Conservation (phyloP, 2,113 vertebrate species). For the Piliocolobus tephrosceles region DNA sequence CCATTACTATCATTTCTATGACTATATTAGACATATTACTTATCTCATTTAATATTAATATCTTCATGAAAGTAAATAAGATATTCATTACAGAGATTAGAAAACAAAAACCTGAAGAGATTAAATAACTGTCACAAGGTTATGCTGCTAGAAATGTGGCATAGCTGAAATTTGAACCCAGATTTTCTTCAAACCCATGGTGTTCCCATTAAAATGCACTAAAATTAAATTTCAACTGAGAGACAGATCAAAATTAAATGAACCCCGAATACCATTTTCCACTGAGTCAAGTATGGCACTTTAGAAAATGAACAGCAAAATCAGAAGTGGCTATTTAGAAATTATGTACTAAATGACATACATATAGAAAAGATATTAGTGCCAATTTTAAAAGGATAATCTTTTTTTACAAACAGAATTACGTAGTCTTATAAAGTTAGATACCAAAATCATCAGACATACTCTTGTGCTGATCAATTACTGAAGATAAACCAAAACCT, state of each 20-base stretch:
- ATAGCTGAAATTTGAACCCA: background rate
- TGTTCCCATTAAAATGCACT: conserved; percentile 2
- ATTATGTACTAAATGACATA: background rate
- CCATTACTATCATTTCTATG: conserved; percentile 29
- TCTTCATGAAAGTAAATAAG: background rate
- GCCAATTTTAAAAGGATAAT: background rate
- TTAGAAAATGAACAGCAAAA: background rate
- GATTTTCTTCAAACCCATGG: background rate
- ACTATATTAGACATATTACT: background rate
- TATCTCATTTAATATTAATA: conserved; percentile 16
- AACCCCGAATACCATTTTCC: background rate
- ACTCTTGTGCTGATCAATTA: conserved; percentile 14
- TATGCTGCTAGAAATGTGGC: background rate
- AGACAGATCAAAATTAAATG: conserved; percentile 30
- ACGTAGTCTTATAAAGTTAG: conserved; percentile 21
- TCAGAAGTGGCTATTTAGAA: background rate
- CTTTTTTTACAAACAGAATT: conserved; percentile 43
- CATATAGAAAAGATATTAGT: background rate
- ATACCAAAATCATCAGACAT: background rate
- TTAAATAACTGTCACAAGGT: background rate
- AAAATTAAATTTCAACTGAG: conserved; percentile 36
- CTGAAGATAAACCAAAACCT: conserved; percentile 9
- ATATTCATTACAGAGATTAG: conserved; percentile 8
- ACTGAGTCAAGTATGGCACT: conserved; percentile 1
- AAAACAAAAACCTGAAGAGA: conserved; percentile 6